These are phyloP conservation scores for Platalea minor DNA, from an alignment of 2,797 vertebrate species.

Conservation along the genomic window DNA sequence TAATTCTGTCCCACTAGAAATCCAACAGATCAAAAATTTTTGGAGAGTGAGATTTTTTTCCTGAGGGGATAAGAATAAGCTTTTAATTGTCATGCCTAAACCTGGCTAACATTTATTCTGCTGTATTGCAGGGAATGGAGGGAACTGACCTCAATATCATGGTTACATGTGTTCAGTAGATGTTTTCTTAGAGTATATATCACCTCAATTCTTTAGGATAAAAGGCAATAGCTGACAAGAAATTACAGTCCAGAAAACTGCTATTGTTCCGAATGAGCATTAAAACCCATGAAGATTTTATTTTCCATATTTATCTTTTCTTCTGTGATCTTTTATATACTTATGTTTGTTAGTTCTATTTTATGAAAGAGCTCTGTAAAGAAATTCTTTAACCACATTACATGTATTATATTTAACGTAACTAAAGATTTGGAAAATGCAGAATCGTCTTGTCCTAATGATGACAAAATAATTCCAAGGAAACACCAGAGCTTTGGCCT, in stretches of 20 bases:
- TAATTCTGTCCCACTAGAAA: not conserved
- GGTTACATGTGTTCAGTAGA: not conserved
- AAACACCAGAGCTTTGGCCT: accelerated
- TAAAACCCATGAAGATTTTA: not conserved
- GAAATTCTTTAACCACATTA: not conserved
- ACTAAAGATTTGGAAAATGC: not conserved
- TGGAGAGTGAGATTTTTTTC: not conserved
- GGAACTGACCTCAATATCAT: not conserved
- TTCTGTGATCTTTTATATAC: not conserved
- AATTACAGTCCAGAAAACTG: not conserved
- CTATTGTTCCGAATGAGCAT: not conserved
- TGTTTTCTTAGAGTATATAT: not conserved
- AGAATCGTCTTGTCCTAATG: not conserved
- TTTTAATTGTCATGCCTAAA: not conserved
- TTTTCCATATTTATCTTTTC: not conserved
- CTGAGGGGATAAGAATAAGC: not conserved
- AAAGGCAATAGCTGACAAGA: not conserved
- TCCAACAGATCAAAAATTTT: not conserved
- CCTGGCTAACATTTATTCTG: not conserved
- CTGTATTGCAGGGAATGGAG: not conserved
- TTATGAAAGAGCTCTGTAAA: not conserved
- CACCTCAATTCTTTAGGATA: not conserved
- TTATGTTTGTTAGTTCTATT: not conserved
- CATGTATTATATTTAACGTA: not conserved
- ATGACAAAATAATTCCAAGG: not conserved